Conservation (phyloP, 2,113 vertebrate genomes). For the Tyrannus savana region DNA sequence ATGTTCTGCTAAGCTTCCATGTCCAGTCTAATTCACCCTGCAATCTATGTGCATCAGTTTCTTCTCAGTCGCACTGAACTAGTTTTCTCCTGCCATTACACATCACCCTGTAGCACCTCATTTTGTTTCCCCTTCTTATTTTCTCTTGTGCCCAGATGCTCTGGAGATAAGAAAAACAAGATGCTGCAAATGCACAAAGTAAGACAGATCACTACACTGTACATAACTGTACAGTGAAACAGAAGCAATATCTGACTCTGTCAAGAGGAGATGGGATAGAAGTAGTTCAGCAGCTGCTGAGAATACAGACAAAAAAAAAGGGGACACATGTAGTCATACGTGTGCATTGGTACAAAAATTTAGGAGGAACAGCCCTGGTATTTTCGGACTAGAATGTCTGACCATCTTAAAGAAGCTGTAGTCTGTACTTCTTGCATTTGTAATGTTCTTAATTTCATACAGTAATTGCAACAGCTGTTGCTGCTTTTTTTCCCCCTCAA, state of each 20-base stretch:
- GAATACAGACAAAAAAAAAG: neutral
- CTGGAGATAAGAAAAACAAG: neutral
- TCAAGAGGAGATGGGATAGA: neutral
- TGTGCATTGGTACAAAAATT: neutral
- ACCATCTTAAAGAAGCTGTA: neutral
- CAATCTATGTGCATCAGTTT: neutral
- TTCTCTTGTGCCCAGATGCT: neutral
- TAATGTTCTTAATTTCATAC: neutral
- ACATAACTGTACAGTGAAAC: neutral
- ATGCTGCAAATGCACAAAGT: neutral
- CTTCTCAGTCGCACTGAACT: neutral
- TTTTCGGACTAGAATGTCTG: neutral
- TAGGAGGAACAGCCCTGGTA: neutral
- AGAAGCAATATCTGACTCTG: neutral
- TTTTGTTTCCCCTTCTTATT: neutral
- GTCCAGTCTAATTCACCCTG: neutral
- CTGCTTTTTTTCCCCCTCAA: neutral
- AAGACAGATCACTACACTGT: neutral
- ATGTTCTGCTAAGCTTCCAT: neutral
- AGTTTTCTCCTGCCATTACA: neutral
- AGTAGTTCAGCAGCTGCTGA: neutral
- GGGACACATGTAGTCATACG: neutral
- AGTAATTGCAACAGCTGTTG: neutral
- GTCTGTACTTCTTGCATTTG: neutral
- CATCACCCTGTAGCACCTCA: neutral